Evolutionary conservation across 2,797 vertebrate species (phyloP), one percentile per base, ranked within the genome.

Genomic region (Gambusia yucatana): DNA sequence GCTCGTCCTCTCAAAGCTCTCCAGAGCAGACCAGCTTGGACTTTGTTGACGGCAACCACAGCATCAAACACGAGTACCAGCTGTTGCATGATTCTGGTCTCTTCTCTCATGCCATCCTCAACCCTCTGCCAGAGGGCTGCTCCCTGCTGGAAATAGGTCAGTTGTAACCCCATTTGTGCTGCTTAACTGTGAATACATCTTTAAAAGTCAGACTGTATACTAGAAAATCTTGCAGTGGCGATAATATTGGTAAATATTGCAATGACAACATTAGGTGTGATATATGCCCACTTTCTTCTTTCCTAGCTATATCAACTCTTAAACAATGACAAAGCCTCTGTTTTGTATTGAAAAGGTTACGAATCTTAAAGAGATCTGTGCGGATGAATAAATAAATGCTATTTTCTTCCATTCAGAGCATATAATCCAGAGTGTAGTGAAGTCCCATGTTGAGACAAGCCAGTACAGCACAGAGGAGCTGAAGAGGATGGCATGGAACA

Each of bases 371-470:
- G 30, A 7, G 48, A 71, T 55, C 11, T 73, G 13, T 20, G 17
- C 11, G 41, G 9, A 41, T 1, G 1, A 63, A 55, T 61, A n/a
- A 76, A 69, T 69, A 43, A 72, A 75, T 63, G 20, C 47, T 46
- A 28, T 59, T 80, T 88, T 20, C 59, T 17, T 77, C 47, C 83
- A 2, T 87, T 72, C 89, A 98, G 97, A 98, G 80, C 94, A 92
- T 17, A 93, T 97, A 70, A 95, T 95, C 14, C 97, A 98, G 94
- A 98, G 96, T 28, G 96, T 98, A 93, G 93, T 98, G 76, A 97
- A 97, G 89, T 98, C 97, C 0, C 97, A 98, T 77, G 89, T 97
- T 63, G 97, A 98, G 92, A 98, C 97, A 0, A 97, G 96, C 83
- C 97, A 97, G 90, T 97, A 97, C 95, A 96, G 95, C 1, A 90